Conservation (phyloP, 2,888 invertebrate genomes). For the Ceriagrion tenellum region DNA sequence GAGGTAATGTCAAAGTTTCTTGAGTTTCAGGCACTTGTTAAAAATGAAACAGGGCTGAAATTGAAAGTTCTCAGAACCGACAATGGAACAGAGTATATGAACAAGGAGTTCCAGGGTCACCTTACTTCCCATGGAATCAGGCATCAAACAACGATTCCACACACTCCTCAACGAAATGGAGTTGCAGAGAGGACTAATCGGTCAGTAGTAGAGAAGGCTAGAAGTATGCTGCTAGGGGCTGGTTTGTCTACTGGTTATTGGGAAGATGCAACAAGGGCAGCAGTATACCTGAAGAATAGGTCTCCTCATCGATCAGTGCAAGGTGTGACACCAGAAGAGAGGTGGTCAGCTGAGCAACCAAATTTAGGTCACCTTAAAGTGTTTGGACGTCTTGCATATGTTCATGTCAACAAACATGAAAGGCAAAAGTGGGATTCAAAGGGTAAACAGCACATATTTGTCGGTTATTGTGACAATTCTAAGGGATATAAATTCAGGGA, state of each 20-base stretch:
- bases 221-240: slow-evolving; percentile 68
- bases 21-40: no score
- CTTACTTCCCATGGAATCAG: slow-evolving; percentile 72
- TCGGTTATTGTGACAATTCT: no score
- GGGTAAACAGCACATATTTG: no score
- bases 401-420: no score
- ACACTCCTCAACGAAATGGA: slow-evolving; percentile 75
- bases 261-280: slow-evolving; percentile 73
- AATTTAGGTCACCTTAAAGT: slow-evolving; percentile 74
- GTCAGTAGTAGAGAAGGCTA: slow-evolving; percentile 73
- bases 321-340: slow-evolving; percentile 74
- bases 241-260: slow-evolving; percentile 72
- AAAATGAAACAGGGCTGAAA: no score
- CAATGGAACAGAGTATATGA: slow-evolving; percentile 70
- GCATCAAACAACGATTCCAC: slow-evolving; percentile 74
- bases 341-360: slow-evolving; percentile 74
- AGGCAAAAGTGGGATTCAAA: no score
- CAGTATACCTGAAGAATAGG: slow-evolving; percentile 72
- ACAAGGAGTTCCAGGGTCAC: slow-evolving; percentile 70
- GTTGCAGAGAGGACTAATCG: slow-evolving; percentile 74
- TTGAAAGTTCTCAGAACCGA: background rate
- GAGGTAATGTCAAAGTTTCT: no score
- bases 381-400: no score
- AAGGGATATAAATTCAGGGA: no score
- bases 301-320: slow-evolving; percentile 70